Evolutionary conservation across 2,113 vertebrate genomes (phyloP), one percentile per base, ranked within the genome.

Genomic region (Notechis scutatus): DNA sequence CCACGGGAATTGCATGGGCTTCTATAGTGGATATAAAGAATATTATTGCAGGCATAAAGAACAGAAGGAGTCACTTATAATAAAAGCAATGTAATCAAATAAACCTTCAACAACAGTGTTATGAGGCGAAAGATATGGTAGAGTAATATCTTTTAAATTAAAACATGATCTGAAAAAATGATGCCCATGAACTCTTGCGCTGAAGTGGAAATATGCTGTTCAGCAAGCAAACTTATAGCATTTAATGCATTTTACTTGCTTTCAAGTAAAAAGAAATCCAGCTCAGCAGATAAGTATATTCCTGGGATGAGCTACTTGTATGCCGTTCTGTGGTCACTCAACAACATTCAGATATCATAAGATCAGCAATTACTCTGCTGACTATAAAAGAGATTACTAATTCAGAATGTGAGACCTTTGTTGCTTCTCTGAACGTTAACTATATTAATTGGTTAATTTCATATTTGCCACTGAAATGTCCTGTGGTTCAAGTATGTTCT

Each of bases 21-120:
- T 93, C 45, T 93, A 57, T 47, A 0, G 29, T 64, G 56, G 55
- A 90, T 14, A 26, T 57, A 90, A 24, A 26, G 42, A 90, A 90
- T 93, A 90, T 93, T 93, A 89, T 89, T 90, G 39, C 39, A 34
- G 56, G 92, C 89, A 42, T 29, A 86, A 87, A 64, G 56, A 90
- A 87, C n/a, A 64, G 55, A 85, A 26, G 18, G 81, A 93, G 81
- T 90, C n/a, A 54, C 52, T 89, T 89, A 55, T 57, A 90, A 85
- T 64, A 61, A 85, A 55, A 93, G 74, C 21, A 85, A 90, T 87
- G 81, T 64, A 93, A 50, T 90, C 55, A 74, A 92, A 88, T 92
- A 88, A 93, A 90, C 55, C 90, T 90, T 87, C 86, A 47, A 8
- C 8, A 56, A 29, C 88, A 87, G 81, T 90, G 56, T 90, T 90